Evolutionary conservation across 2,113 vertebrate genomes (phyloP).

Genomic region (Herpetotheres cachinnans): DNA sequence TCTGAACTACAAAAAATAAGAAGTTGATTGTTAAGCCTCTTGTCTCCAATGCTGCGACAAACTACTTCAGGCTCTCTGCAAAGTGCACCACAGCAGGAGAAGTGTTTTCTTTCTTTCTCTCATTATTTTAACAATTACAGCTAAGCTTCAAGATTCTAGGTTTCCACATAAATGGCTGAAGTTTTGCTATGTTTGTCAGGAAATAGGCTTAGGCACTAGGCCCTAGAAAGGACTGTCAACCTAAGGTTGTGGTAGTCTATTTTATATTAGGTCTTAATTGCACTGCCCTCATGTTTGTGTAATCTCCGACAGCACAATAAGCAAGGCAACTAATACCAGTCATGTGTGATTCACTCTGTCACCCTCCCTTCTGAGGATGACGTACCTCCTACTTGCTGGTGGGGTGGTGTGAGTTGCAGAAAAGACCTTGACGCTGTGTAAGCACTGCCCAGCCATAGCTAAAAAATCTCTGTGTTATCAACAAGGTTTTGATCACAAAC

Average conservation of each 20-base stretch:
- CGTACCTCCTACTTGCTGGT: background rate
- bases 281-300: background rate
- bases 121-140: background rate
- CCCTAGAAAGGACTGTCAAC: background rate
- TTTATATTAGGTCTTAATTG: background rate
- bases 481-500: background rate
- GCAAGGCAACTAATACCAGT: background rate
- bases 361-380: background rate
- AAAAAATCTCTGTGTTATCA: background rate
- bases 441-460: fast-evolving
- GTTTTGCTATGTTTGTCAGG: background rate
- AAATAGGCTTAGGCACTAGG: background rate
- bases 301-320: background rate
- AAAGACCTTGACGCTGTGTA: background rate
- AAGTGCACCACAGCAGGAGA: background rate
- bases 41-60: background rate
- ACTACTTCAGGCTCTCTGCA: background rate
- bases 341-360: background rate
- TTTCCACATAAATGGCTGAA: background rate
- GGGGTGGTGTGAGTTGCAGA: background rate
- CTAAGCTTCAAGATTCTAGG: background rate
- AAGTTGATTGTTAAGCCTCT: background rate
- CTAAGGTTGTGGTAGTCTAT: background rate
- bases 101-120: background rate
- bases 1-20: background rate